Evolutionary conservation across 2,797 vertebrate genomes (phyloP).

Genomic region (Sebastes steindachneri): DNA sequence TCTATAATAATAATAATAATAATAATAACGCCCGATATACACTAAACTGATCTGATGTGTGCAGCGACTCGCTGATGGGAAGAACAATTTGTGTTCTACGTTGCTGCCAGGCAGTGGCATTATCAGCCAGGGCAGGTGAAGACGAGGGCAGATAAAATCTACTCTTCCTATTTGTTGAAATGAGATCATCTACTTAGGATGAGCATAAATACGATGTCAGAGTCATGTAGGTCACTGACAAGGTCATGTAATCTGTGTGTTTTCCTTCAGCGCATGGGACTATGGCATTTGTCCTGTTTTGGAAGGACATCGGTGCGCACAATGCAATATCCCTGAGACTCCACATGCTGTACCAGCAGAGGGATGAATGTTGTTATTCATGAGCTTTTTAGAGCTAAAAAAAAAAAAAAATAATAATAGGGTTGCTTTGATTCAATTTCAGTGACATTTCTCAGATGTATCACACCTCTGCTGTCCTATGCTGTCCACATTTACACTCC

Average conservation of each 20-base stretch:
- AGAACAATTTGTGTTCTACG: background rate
- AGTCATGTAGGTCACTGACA: constrained; percentile 15
- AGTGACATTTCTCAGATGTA: background rate
- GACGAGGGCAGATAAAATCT: constrained; percentile 1
- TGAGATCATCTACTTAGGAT: constrained; percentile 31
- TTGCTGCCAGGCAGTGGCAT: background rate
- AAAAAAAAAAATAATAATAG: background rate
- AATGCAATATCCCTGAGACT: background rate
- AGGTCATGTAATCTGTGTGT: constrained; percentile 46
- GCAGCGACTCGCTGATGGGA: background rate
- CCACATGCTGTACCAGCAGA: background rate
- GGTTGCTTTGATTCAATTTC: background rate
- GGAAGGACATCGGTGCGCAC: background rate
- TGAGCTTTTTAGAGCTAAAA: background rate
- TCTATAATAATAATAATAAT: too few species aligned
- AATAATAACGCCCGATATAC: background rate
- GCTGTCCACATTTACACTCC: background rate
- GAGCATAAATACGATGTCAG: constrained; percentile 39
- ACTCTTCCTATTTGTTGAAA: constrained; percentile 9
- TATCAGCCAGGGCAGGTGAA: constrained; percentile 11
- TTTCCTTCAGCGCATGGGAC: background rate
- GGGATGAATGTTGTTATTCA: background rate
- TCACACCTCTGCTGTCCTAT: background rate
- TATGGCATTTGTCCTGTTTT: constrained; percentile 22
- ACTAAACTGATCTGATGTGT: background rate